phyloP scores from a whole-genome alignment of 2,797 vertebrate species.

The Gambelia wislizenii region DNA sequence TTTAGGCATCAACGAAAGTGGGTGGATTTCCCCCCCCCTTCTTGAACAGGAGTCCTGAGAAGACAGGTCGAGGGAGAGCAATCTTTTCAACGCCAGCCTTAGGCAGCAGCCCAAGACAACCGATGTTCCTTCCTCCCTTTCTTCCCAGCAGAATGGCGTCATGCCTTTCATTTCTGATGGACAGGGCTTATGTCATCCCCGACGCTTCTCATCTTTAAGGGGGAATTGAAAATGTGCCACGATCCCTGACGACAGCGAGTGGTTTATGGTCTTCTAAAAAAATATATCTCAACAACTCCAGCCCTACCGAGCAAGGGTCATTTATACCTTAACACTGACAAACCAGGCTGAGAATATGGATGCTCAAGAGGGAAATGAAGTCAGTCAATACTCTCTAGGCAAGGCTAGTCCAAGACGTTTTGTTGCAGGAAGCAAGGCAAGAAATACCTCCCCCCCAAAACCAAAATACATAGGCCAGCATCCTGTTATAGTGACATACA shows the following conservation, averaged over 20 bases:
- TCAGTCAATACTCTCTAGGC: not conserved
- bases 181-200: not conserved
- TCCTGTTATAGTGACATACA: no score
- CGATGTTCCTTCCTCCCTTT: not conserved
- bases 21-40: not conserved
- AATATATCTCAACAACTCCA: not conserved
- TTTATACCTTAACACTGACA: no score
- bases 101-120: not conserved
- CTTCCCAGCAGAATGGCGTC: not conserved
- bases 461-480: no score
- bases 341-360: not conserved
- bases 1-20: slow-evolving; percentile 29
- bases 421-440: not conserved
- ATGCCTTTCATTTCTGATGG: not conserved
- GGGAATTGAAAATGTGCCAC: not conserved
- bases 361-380: not conserved
- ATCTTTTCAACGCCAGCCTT: not conserved
- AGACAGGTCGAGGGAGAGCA: not conserved
- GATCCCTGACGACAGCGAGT: no score
- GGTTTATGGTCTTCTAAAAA: not conserved
- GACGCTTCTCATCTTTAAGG: not conserved
- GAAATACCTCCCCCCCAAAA: not conserved
- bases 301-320: not conserved
- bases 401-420: not conserved
- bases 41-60: not conserved